Evolutionary conservation across 2,113 vertebrate species (phyloP).

Genomic region (Onychostoma macrolepis): DNA sequence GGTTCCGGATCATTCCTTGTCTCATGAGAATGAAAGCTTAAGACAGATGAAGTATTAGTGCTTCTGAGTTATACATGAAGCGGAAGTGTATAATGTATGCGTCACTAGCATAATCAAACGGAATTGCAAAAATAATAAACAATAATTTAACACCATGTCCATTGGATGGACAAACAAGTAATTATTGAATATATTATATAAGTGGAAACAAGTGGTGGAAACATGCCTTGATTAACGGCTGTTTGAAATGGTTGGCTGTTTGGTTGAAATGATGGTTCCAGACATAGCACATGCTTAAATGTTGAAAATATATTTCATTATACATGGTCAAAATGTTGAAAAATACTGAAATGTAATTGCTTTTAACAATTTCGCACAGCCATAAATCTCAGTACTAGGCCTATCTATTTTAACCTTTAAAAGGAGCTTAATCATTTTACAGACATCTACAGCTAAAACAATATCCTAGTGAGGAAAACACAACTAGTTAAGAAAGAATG

Average conservation of each 20-base stretch:
- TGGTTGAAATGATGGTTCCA: not conserved
- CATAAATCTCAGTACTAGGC: not conserved
- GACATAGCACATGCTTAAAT: not conserved
- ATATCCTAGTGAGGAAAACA: not conserved
- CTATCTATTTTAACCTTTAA: not conserved
- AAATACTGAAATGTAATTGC: not conserved
- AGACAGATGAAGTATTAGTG: not conserved
- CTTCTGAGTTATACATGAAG: not conserved
- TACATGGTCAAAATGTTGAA: not conserved
- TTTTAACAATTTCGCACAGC: not conserved
- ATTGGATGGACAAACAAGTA: not conserved
- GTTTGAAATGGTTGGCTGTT: not conserved
- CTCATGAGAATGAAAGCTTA: not conserved
- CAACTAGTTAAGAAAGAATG: not conserved
- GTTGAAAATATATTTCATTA: not conserved
- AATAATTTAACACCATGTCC: not conserved
- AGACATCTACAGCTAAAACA: not conserved
- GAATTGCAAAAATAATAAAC: conserved; percentile 5
- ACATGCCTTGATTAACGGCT: not conserved
- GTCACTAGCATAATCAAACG: not conserved
- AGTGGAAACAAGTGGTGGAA: not conserved
- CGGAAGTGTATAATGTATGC: not conserved
- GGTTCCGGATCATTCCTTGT: not conserved
- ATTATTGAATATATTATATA: not conserved
- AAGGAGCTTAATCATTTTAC: not conserved